Conservation (phyloP, 2,797 vertebrate genomes). For the Gallirallus australis region DNA sequence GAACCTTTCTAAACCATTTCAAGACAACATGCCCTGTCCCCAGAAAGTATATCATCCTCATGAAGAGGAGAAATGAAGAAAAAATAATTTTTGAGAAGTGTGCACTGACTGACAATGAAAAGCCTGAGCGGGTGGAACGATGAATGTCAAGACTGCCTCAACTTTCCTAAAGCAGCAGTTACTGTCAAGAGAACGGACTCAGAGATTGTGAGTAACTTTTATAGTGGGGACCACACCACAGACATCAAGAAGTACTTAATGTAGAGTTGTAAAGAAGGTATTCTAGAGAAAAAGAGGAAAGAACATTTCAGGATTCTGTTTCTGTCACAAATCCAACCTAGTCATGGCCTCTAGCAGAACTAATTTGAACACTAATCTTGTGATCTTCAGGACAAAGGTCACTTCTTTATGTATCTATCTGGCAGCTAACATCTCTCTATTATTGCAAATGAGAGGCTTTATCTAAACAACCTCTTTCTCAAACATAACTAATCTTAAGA, state of each 20-base stretch:
- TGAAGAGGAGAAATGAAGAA: neutral
- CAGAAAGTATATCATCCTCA: neutral
- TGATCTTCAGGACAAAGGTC: neutral
- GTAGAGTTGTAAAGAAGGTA: neutral
- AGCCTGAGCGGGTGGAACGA: neutral
- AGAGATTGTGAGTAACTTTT: neutral
- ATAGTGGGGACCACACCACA: rapidly evolving
- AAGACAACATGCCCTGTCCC: neutral
- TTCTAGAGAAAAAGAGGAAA: neutral
- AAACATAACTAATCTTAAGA: neutral
- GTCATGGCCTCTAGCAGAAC: neutral
- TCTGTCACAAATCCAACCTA: neutral
- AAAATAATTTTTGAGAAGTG: neutral
- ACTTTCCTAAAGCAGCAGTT: neutral
- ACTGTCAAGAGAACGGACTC: neutral
- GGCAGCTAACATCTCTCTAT: neutral
- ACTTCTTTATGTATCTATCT: neutral
- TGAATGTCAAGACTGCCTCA: neutral
- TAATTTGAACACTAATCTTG: neutral
- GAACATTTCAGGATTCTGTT: neutral
- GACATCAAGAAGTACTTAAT: neutral
- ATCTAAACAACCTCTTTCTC: neutral
- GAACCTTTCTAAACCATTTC: neutral
- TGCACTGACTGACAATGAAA: neutral
- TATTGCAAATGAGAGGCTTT: neutral